Conservation (phyloP, 2,888 invertebrate genomes). For the Cephus spinipes region DNA sequence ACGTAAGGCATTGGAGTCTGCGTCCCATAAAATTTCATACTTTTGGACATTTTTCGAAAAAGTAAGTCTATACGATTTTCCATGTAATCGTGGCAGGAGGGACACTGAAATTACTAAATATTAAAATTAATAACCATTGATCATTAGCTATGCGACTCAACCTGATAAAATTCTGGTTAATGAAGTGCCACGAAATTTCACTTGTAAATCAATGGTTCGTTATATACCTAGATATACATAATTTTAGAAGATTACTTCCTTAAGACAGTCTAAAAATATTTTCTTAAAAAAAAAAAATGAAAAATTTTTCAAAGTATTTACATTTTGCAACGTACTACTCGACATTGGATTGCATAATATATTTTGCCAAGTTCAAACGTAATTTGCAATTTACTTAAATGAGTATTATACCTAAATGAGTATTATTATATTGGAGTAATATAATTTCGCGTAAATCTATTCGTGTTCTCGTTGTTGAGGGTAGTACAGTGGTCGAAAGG, state of each 20-base stretch:
- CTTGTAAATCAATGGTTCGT: constrained; percentile 64
- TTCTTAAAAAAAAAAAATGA: not conserved
- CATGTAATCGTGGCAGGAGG: constrained; percentile 17
- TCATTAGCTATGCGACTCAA: constrained; percentile 62
- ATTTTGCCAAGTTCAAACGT: not conserved
- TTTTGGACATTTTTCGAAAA: not conserved
- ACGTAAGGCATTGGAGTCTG: not conserved
- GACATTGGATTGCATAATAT: not conserved
- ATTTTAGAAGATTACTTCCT: not conserved
- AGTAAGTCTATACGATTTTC: not conserved
- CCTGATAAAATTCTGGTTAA: constrained; percentile 61
- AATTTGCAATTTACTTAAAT: not conserved
- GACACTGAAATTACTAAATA: constrained; percentile 65
- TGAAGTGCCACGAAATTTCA: constrained; percentile 61
- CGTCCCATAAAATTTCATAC: not conserved
- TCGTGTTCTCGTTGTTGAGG: constrained; percentile 55
- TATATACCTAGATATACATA: constrained; percentile 58
- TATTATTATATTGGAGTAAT: not conserved
- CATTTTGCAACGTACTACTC: not conserved
- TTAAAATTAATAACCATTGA: constrained; percentile 65
- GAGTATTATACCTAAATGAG: not conserved
- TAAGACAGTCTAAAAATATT: not conserved
- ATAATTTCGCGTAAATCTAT: constrained; percentile 53
- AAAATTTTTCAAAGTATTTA: not conserved
- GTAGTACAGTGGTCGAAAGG: constrained; percentile 15